phyloP scores from a whole-genome alignment of 2,113 vertebrate genomes.

The Gavialis gangeticus region DNA sequence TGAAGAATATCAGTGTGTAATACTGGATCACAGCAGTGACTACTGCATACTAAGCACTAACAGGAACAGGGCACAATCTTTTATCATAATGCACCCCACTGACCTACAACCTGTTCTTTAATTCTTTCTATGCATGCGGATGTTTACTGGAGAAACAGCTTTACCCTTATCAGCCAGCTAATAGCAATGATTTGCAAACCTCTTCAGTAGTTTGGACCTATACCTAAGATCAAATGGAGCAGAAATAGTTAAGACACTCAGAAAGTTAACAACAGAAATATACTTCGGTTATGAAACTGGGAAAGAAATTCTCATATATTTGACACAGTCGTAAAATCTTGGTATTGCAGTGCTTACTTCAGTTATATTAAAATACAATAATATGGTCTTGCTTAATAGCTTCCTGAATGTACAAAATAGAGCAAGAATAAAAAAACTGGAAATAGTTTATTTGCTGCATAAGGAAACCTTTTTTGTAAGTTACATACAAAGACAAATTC shows the following conservation, averaged over 20 bases:
- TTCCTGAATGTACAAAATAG: constrained; percentile 8
- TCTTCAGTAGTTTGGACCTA: too few relatives aligned
- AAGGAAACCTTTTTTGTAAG: constrained; percentile 76
- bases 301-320: neutral
- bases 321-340: neutral
- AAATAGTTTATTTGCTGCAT: constrained; percentile 82
- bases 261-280: neutral
- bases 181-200: neutral
- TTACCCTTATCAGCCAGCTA: fast-evolving
- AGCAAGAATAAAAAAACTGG: constrained; percentile 51
- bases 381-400: neutral
- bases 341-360: neutral
- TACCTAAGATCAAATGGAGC: fast-evolving
- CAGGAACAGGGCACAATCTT: too few relatives aligned
- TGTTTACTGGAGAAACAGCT: fast-evolving
- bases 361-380: fast-evolving
- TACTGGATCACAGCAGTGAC: neutral
- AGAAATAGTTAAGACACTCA: neutral
- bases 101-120: neutral
- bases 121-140: neutral
- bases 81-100: too few relatives aligned
- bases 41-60: neutral
- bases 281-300: neutral
- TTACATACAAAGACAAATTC: constrained; percentile 80
- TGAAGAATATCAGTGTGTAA: neutral